Evolutionary conservation across 2,113 vertebrate genomes (phyloP).

Genomic region (Progne subis): DNA sequence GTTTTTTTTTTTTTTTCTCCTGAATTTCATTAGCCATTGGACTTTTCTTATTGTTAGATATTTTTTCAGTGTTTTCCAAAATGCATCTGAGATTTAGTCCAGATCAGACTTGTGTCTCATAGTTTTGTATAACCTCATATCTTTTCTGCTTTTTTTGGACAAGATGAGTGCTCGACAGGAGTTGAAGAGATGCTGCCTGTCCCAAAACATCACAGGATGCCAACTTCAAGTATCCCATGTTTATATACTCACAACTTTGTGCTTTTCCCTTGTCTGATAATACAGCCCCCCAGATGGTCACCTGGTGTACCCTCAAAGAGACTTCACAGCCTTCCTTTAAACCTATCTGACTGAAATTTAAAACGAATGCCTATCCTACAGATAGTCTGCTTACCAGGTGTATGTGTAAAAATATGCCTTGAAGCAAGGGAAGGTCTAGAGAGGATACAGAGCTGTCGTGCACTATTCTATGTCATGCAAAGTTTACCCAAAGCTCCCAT

Average conservation of each 20-base stretch:
- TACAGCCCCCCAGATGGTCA: neutral
- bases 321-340: neutral
- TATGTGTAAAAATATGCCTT: neutral
- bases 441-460: neutral
- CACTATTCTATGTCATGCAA: fast-evolving
- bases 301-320: neutral
- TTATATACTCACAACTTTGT: neutral
- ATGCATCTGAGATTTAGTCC: neutral
- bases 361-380: neutral
- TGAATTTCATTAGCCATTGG: neutral
- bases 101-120: neutral
- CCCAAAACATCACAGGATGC: neutral
- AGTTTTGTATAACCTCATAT: neutral
- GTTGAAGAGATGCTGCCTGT: neutral
- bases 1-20: neutral
- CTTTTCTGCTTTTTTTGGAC: neutral
- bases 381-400: neutral
- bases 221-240: neutral
- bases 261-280: neutral
- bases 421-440: neutral
- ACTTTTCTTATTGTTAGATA: neutral
- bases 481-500: neutral
- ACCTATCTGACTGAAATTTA: neutral
- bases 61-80: neutral
- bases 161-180: neutral